Conservation (phyloP, 2,888 invertebrate genomes). For the Alloscopus bannaensis region DNA sequence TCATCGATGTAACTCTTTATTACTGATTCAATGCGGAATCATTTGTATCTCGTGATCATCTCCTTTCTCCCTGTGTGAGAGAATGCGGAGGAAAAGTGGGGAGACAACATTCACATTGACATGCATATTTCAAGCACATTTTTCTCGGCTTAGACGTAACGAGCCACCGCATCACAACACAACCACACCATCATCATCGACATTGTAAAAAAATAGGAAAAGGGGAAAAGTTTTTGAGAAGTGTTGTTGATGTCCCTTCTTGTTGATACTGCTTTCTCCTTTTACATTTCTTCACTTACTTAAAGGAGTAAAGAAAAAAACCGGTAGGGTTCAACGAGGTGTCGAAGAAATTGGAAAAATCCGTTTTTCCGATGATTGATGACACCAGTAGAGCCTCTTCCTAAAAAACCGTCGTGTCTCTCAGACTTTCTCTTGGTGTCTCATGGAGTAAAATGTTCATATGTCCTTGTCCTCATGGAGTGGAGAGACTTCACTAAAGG, state of each 20-base stretch:
- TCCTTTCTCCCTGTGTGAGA: conserved; percentile 36
- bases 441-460: conserved; percentile 37
- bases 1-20: too few relatives aligned
- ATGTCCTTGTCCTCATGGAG: conserved; percentile 54
- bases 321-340: conserved; percentile 69
- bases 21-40: conserved; percentile 43
- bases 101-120: conserved; percentile 42
- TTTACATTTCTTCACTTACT: conserved; percentile 36
- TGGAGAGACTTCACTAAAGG: conserved; percentile 61
- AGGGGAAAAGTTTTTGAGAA: conserved; percentile 2
- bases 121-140: conserved; percentile 54
- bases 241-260: conserved; percentile 16
- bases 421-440: conserved; percentile 40
- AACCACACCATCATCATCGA: background rate
- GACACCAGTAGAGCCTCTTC: conserved; percentile 70
- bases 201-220: conserved; percentile 18
- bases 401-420: conserved; percentile 44
- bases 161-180: conserved; percentile 13
- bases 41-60: conserved; percentile 61
- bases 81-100: background rate
- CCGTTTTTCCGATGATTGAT: conserved; percentile 72
- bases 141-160: conserved; percentile 46
- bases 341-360: conserved; percentile 71
- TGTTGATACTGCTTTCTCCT: conserved; percentile 21
- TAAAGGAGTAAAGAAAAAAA: conserved; percentile 29